Evolutionary conservation across 2,888 invertebrate species (phyloP).

Genomic region (Argyra leucocephala): DNA sequence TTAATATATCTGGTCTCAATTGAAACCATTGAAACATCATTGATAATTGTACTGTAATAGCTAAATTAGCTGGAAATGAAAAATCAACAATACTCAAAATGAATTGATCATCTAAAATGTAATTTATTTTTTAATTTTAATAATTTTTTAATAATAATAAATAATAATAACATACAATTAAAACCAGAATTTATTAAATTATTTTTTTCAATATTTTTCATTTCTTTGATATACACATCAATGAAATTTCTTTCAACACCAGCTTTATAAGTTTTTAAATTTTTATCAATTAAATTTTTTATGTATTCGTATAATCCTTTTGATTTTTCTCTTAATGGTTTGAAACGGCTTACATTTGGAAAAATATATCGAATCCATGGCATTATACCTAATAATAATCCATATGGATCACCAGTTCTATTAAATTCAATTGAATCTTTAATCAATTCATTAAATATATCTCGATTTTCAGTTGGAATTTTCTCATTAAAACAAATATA

Average conservation of each 20-base stretch:
- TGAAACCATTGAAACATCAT: slow-evolving; percentile 49
- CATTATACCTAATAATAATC: slow-evolving; percentile 49
- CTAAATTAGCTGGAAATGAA: slow-evolving; percentile 52
- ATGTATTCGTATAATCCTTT: background rate
- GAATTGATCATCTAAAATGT: slow-evolving; percentile 48
- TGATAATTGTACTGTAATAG: slow-evolving; percentile 45
- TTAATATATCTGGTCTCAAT: slow-evolving; percentile 49
- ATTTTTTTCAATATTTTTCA: slow-evolving; percentile 44
- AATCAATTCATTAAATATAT: slow-evolving; percentile 39
- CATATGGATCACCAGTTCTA: slow-evolving; percentile 50
- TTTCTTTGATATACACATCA: slow-evolving; percentile 52
- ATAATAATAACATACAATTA: slow-evolving; percentile 37
- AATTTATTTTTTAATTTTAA: slow-evolving; percentile 21
- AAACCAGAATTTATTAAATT: slow-evolving; percentile 44
- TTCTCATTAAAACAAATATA: slow-evolving; percentile 48
- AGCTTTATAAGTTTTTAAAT: slow-evolving; percentile 42
- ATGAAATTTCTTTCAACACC: slow-evolving; percentile 51
- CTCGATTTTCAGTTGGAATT: slow-evolving; percentile 47
- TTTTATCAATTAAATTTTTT: slow-evolving; percentile 38
- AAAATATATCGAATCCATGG: slow-evolving; percentile 54
- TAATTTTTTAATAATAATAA: background rate
- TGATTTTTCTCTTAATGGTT: slow-evolving; percentile 44
- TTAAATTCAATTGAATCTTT: slow-evolving; percentile 47
- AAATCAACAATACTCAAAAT: slow-evolving; percentile 51
- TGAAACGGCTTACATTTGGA: slow-evolving; percentile 51